These are phyloP conservation scores for Punctoribates punctum DNA, from an alignment of 2,888 invertebrate genomes.

Conservation along the genomic window DNA sequence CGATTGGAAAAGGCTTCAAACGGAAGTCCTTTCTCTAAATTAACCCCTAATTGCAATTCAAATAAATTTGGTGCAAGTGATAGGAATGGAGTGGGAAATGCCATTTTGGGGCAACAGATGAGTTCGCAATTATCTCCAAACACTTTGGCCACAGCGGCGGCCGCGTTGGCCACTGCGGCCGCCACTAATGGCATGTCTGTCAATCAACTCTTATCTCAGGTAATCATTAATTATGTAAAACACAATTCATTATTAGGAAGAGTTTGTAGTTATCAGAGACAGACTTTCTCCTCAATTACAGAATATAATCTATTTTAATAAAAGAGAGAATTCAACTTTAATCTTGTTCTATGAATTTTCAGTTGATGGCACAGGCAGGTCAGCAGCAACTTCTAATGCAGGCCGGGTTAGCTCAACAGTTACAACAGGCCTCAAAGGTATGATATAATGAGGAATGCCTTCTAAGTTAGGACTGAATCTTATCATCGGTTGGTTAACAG, in stretches of 20 bases:
- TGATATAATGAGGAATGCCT: not conserved
- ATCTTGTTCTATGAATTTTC: slow-evolving; percentile 41
- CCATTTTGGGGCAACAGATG: not conserved
- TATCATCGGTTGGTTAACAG: slow-evolving; percentile 23
- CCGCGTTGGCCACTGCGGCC: slow-evolving; percentile 54
- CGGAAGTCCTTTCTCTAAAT: slow-evolving; percentile 14
- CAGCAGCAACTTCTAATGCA: slow-evolving; percentile 54
- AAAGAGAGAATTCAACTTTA: not conserved
- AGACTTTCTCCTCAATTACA: too few species aligned
- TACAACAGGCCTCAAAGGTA: slow-evolving; percentile 47
- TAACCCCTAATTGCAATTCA: not conserved
- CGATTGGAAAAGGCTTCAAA: not conserved
- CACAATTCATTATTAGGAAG: too few species aligned
- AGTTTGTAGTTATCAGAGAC: too few species aligned
- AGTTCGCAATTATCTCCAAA: slow-evolving; percentile 41
- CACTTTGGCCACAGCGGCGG: slow-evolving; percentile 50
- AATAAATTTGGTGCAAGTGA: slow-evolving; percentile 33
- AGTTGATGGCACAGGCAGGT: slow-evolving; percentile 53
- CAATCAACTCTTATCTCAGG: slow-evolving; percentile 53
- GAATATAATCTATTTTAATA: too few species aligned
- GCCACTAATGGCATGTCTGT: slow-evolving; percentile 56
- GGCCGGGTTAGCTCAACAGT: slow-evolving; percentile 53
- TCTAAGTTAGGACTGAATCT: not conserved
- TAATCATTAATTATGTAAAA: too few species aligned
- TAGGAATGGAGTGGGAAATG: slow-evolving; percentile 40